These are phyloP conservation scores for Zaprionus ornatus DNA, from an alignment of 1,140 invertebrate species.

Conservation along the genomic window DNA sequence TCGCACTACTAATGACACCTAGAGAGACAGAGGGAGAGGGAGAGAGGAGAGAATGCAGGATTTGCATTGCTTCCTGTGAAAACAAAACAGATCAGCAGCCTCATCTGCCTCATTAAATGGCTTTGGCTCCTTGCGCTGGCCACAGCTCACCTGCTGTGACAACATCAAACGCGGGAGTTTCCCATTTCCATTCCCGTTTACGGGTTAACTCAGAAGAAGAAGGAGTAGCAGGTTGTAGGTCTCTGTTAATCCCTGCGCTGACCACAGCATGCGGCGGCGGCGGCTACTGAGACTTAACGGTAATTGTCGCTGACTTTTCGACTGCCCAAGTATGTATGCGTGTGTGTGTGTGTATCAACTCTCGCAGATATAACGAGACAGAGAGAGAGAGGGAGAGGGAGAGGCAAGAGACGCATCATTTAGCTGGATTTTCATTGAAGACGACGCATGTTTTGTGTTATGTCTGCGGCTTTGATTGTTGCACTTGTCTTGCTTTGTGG, in stretches of 20 bases:
- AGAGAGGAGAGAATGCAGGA: constrained; percentile 17
- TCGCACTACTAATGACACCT: constrained; percentile 8
- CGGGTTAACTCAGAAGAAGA: no score
- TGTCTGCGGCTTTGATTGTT: constrained; percentile 13
- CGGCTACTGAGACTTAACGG: constrained; percentile 57
- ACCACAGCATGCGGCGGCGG: constrained; percentile 55
- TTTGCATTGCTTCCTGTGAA: constrained; percentile 56
- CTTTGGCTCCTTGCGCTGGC: constrained; percentile 36
- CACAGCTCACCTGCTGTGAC: background rate
- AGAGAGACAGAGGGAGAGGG: background rate
- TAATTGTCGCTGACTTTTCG: constrained; percentile 81
- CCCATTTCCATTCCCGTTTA: no score
- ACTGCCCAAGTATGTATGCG: constrained; percentile 42
- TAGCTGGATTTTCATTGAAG: constrained; percentile 21
- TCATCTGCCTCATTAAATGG: constrained; percentile 79
- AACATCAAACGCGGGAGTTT: background rate
- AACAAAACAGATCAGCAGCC: constrained; percentile 65
- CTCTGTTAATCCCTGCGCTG: constrained; percentile 45
- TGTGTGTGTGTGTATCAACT: constrained; percentile 8
- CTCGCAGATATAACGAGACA: background rate
- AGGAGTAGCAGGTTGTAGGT: no score
- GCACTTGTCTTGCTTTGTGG: constrained; percentile 45
- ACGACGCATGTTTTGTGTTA: constrained; percentile 20
- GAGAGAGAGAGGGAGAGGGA: background rate
- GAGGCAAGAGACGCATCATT: constrained; percentile 3